phyloP scores from a whole-genome alignment of 2,797 vertebrate genomes.

The Acanthornis magna region DNA sequence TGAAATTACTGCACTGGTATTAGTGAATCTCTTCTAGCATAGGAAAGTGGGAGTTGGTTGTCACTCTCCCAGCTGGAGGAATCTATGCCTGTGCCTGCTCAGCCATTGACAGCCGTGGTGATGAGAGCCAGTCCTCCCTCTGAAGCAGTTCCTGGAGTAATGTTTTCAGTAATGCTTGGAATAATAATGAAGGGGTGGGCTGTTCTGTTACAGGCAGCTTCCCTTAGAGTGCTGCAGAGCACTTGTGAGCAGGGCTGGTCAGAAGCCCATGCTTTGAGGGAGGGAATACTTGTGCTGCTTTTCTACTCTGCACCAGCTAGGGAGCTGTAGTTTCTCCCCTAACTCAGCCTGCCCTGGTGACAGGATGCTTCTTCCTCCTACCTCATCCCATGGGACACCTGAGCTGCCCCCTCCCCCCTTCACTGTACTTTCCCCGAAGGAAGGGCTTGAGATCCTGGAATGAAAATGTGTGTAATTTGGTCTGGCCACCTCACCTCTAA shows the following conservation, averaged over 20 bases:
- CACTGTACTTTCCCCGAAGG: neutral
- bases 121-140: neutral
- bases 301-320: neutral
- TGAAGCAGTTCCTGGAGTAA: neutral
- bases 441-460: neutral
- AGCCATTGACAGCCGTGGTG: accelerated
- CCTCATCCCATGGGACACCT: neutral
- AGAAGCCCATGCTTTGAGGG: neutral
- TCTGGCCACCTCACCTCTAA: neutral
- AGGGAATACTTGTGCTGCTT: neutral
- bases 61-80: neutral
- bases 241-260: neutral
- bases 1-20: neutral
- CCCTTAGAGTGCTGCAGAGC: neutral
- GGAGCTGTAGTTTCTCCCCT: neutral
- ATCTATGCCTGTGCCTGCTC: neutral
- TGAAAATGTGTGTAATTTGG: neutral
- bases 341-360: neutral
- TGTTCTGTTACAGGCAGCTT: neutral
- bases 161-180: neutral
- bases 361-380: neutral
- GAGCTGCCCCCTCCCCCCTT: neutral
- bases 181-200: neutral
- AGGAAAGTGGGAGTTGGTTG: neutral
- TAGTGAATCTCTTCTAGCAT: neutral